Conservation (phyloP, 2,888 invertebrate genomes). For the Camponotus fellah region DNA sequence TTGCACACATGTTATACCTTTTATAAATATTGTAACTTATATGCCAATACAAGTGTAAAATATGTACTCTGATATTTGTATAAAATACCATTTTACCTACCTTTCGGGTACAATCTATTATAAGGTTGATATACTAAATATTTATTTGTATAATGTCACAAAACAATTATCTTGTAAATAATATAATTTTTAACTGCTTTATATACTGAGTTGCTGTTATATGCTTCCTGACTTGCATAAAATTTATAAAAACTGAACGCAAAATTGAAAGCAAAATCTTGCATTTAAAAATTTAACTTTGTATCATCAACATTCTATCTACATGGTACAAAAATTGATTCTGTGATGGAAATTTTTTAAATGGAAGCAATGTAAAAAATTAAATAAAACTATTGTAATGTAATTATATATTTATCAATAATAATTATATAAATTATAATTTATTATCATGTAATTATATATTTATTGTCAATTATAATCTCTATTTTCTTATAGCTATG, state of each 20-base stretch:
- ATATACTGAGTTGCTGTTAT: constrained; percentile 58
- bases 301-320: constrained; percentile 52
- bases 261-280: constrained; percentile 61
- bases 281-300: constrained; percentile 64
- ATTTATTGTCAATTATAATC: background rate
- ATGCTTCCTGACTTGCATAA: constrained; percentile 50
- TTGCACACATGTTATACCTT: constrained; percentile 62
- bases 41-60: constrained; percentile 54
- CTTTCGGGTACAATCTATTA: constrained; percentile 42
- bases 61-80: constrained; percentile 57
- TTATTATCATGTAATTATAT: too few species aligned
- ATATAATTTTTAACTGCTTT: constrained; percentile 66
- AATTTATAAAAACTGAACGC: constrained; percentile 57
- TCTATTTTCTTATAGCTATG: constrained; percentile 13
- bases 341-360: constrained; percentile 64
- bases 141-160: constrained; percentile 54
- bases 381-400: constrained; percentile 50
- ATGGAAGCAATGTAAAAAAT: constrained; percentile 59
- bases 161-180: constrained; percentile 67
- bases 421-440: too few species aligned
- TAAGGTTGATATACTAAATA: constrained; percentile 44
- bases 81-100: constrained; percentile 55
- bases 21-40: constrained; percentile 66
- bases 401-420: too few species aligned
- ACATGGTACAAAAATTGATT: constrained; percentile 64